phyloP scores from a whole-genome alignment of 2,113 vertebrate species.

The Bungarus multicinctus region DNA sequence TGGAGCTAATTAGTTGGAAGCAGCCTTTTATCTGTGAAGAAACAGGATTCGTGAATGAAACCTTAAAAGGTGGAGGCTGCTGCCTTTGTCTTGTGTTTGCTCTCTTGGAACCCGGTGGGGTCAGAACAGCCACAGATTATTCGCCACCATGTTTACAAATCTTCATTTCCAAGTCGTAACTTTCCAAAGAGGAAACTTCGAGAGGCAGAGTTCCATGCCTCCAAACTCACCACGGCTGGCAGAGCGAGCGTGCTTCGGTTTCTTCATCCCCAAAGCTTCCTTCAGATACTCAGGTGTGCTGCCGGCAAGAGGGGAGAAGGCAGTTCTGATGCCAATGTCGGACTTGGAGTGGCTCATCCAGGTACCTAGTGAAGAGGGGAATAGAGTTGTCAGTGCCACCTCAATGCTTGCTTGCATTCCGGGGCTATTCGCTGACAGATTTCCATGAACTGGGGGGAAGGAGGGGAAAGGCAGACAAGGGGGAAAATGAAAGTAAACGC shows the following conservation, averaged over 20 bases:
- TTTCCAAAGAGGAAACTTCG: not conserved
- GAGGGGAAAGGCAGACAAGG: not conserved
- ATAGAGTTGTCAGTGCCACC: not conserved
- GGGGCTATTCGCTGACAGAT: too few relatives aligned
- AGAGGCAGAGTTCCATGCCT: not conserved
- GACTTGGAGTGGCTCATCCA: conserved; percentile 64
- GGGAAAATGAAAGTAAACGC: not conserved
- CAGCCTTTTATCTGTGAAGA: too few relatives aligned
- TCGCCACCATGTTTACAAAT: not conserved
- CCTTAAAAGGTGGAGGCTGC: too few relatives aligned
- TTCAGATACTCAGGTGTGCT: conserved; percentile 74
- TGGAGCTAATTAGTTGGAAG: too few relatives aligned
- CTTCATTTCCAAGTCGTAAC: not conserved
- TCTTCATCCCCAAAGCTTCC: conserved; percentile 77
- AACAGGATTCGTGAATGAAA: too few relatives aligned
- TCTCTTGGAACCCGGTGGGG: too few relatives aligned
- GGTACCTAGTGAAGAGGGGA: conserved; percentile 22
- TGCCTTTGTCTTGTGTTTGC: too few relatives aligned
- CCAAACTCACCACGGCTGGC: conserved; percentile 70
- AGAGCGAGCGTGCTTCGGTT: conserved; percentile 71
- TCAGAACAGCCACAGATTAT: too few relatives aligned
- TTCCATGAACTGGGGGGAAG: not conserved
- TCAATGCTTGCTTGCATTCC: not conserved
- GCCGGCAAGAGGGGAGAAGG: conserved; percentile 24
- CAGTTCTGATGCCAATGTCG: conserved; percentile 54